Base-by-base conservation (phyloP, 1,140 invertebrate species). In the Dendrolimus punctatus region DNA sequence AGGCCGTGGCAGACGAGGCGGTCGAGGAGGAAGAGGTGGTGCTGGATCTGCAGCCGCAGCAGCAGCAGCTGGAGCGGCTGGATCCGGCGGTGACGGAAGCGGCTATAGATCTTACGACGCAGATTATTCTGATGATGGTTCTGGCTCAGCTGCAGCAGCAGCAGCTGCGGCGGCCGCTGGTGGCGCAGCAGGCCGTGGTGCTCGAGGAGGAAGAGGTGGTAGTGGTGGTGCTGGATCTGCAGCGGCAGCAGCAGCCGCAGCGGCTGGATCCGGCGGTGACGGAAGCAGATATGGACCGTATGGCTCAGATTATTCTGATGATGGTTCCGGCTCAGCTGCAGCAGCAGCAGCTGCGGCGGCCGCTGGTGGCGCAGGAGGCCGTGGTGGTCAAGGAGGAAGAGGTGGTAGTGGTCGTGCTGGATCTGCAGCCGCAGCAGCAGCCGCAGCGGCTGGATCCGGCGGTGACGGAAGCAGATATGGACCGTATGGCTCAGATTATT, bases 301-400 rank as follows among this genome's bases (percentile, higher is more conserved):
- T 7, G 40, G 49, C 5, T n/a, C 40, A 10, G 39, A 23, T n/a
- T n/a, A n/a, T n/a, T n/a, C n/a, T n/a, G n/a, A n/a, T n/a, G 7
- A 5, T 5, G 51, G 40, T 45, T 10, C 41, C 48, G 53, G 53
- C 47, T 40, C 44, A 36, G 41, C 41, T 36, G 51, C 46, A 38
- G 50, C 50, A 39, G 7, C 59, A 23, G 39, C 60, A 7, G 54
- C 58, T n/a, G 53, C 40, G 4, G 8, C 38, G n/a, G 23, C 6
- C 7, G 23, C 23, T 41, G 10, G 41, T 5, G 9, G 9, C 10
- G 55, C 46, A 0, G 8, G 6, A 48, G 53, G 42, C 44, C 8
- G 9, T 6, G 23, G 39, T 43, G 41, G 42, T 39, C 7, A 46
- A 39, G 55, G 40, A 23, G 41, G 45, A 49, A 46, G 48, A 39